Base-by-base conservation (phyloP, 2,113 vertebrate species). In the Bombycilla garrulus region DNA sequence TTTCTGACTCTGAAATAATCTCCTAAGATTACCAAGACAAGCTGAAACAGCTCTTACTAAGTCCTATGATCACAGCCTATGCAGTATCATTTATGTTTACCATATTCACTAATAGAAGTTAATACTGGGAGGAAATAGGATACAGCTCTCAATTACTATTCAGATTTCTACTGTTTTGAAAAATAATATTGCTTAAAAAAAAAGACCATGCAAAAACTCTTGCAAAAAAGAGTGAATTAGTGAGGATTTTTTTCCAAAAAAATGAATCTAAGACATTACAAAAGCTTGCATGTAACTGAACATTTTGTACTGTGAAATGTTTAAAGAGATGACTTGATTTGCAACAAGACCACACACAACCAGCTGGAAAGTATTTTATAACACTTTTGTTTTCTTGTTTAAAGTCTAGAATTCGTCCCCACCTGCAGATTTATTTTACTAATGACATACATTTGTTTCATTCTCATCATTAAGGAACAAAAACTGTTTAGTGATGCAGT, bases 71-170 rank as follows among this genome's bases (percentile, higher is more conserved):
- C 16, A 28, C 19, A 74, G 42, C 26, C 35, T 84, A n/a, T 76
- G 82, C 67, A 93, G 33, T 81, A 48, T 90, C 89, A 33, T 57
- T 71, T 86, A n/a, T 64, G 36, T 81, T 85, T 81, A 54, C 48
- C 35, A 38, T 90, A 88, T 90, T 92, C 83, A 56, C 57, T 92
- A 85, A 87, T 44, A 86, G 91, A 81, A 23, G 88, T 86, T 95
- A 96, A 94, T 80, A 89, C 14, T 88, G 82, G 35, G 72, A 82
- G 35, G 42, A 87, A 93, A 65, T 69, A 79, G 29, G 13, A 3
- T 93, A 77, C 71, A 79, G 44, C 57, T 94, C 54, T 95, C 82
- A 93, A 36, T 85, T 57, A 45, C 53, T 86, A 56, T 92, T 97
- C 77, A 54, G 50, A 93, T 78, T 88, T 90, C 29, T 66, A 42